A percentile compares a stretch with the other conserved stretches of the same genome.
Conservation (phyloP, 2,113 vertebrate genomes). For the Oncorhynchus gorbuscha region DNA sequence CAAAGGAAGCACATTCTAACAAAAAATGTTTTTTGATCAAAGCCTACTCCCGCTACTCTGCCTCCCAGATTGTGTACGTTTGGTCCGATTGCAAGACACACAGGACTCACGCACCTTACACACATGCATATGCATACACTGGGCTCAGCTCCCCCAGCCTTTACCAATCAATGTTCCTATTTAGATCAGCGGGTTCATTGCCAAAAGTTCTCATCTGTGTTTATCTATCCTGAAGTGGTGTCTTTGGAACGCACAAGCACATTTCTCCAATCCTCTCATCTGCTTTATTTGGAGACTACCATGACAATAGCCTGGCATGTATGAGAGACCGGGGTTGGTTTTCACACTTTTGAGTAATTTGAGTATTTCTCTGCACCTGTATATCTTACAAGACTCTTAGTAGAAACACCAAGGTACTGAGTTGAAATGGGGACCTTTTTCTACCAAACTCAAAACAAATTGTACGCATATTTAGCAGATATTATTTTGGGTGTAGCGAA, state of each 20-base stretch:
- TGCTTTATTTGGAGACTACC: background rate
- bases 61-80: background rate
- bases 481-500: no score
- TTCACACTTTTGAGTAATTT: background rate
- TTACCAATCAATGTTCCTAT: constrained; percentile 26
- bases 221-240: constrained; percentile 24
- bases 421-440: no score
- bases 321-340: no score
- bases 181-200: constrained; percentile 19
- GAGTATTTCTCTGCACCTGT: background rate
- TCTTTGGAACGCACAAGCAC: constrained; percentile 19
- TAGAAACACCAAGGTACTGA: no score
- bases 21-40: background rate
- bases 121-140: constrained; percentile 42
- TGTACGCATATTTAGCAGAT: no score
- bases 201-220: constrained; percentile 40
- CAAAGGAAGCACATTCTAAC: background rate
- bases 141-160: background rate
- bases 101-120: background rate
- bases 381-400: no score
- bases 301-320: background rate
- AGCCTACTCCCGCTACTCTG: background rate
- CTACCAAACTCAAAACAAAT: no score
- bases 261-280: constrained; percentile 1
- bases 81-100: background rate